Percentiles rank a stretch among this genome's conserved stretches.
Conservation (phyloP, 2,797 vertebrate species). For the Hemibagrus guttatus region DNA sequence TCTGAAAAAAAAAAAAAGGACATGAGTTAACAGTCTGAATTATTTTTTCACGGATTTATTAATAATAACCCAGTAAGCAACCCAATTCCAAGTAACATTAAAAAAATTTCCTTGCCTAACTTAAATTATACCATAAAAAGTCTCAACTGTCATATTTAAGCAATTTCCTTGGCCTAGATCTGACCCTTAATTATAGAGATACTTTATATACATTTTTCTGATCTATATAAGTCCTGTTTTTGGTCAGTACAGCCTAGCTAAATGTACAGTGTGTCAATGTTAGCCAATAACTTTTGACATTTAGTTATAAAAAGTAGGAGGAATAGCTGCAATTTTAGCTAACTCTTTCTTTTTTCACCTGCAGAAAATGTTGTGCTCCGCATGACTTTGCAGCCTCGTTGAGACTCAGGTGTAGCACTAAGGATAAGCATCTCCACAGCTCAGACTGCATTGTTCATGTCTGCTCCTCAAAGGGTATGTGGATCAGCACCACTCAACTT, state of each 20-base stretch:
- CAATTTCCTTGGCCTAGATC: background rate
- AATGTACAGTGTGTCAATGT: background rate
- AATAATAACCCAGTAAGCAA: background rate
- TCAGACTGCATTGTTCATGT: background rate
- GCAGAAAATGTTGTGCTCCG: slow-evolving; percentile 64
- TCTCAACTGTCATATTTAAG: background rate
- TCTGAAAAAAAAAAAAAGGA: background rate
- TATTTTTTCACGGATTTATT: background rate
- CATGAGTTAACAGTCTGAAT: background rate
- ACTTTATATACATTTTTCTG: background rate
- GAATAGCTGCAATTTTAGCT: slow-evolving; percentile 10
- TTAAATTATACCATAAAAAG: background rate
- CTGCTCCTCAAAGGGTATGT: background rate
- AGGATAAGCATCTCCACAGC: slow-evolving; percentile 5
- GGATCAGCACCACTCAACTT: slow-evolving; percentile 9
- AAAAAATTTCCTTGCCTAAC: background rate
- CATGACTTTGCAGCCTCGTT: slow-evolving; percentile 60
- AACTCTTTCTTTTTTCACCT: slow-evolving; percentile 48
- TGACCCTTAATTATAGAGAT: background rate
- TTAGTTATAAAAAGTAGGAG: background rate
- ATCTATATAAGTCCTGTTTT: background rate
- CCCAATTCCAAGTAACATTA: background rate
- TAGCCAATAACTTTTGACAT: background rate
- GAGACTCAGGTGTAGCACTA: slow-evolving; percentile 37
- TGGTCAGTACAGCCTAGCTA: background rate